Percentiles rank a stretch among this genome's conserved stretches.
phyloP scores from a whole-genome alignment of 2,113 vertebrate species.

The Crotalus horridus region DNA sequence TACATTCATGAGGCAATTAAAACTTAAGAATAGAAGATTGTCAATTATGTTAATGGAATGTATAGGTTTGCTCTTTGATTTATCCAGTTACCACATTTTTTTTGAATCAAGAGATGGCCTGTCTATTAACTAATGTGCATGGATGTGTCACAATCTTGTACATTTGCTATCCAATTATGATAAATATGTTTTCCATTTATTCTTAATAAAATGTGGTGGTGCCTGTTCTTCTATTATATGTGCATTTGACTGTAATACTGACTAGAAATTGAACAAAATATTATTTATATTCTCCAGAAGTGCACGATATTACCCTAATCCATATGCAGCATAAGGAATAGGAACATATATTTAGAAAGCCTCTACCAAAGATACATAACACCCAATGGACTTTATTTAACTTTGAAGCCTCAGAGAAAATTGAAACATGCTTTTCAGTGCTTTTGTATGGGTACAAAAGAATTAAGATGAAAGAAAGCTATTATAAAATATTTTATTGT shows the following conservation, averaged over 20 bases:
- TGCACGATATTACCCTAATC: neutral
- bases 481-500: constrained; percentile 17
- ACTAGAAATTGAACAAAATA: neutral
- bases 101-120: neutral
- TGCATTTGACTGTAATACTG: neutral
- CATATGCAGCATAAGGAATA: neutral
- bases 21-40: neutral
- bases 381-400: constrained; percentile 2
- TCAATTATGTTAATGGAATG: neutral
- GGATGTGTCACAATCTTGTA: neutral
- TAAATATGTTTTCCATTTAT: constrained; percentile 1
- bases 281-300: constrained; percentile 13
- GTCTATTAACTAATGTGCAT: neutral
- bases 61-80: neutral
- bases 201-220: neutral
- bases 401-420: constrained; percentile 32
- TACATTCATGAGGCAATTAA: neutral
- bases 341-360: constrained; percentile 2
- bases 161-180: neutral
- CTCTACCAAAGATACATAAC: neutral
- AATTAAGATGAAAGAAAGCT: constrained; percentile 31
- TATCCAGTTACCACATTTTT: neutral
- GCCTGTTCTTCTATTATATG: neutral
- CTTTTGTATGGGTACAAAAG: constrained; percentile 18
- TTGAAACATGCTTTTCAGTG: constrained; percentile 20